These are phyloP conservation scores for Phainopepla nitens DNA, from an alignment of 2,113 vertebrate species.

Conservation along the genomic window DNA sequence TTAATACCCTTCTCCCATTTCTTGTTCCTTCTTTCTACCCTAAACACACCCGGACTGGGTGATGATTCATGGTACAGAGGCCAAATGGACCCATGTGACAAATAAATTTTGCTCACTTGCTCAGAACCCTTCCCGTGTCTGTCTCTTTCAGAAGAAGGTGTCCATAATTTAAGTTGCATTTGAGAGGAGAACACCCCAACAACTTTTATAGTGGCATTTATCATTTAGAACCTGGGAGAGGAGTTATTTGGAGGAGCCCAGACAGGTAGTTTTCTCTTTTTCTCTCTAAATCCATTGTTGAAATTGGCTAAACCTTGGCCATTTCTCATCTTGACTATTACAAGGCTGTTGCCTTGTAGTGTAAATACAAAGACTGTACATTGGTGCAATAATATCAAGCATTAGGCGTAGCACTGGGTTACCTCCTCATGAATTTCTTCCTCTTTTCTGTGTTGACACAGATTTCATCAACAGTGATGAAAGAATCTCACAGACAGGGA, in stretches of 20 bases:
- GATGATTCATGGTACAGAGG: neutral
- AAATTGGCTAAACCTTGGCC: constrained; percentile 23
- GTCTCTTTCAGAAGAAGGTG: neutral
- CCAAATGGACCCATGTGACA: neutral
- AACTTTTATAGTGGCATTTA: constrained; percentile 23
- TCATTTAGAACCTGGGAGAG: neutral
- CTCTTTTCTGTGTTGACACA: neutral
- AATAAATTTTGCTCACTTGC: constrained; percentile 31
- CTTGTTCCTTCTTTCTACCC: constrained; percentile 3
- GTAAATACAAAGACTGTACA: neutral
- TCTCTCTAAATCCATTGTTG: neutral
- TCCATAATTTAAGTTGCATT: constrained; percentile 10
- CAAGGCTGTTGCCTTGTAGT: neutral
- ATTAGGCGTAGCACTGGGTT: neutral
- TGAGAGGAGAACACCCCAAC: constrained; percentile 16
- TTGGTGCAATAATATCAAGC: neutral
- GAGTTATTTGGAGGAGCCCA: neutral
- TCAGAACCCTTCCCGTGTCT: neutral
- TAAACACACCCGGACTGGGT: neutral
- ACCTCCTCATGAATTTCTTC: neutral
- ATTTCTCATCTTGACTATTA: constrained; percentile 25
- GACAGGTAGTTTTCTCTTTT: neutral
- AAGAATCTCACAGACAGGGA: neutral
- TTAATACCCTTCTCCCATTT: constrained; percentile 17
- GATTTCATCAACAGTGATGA: neutral